Base-by-base conservation (phyloP, 2,888 invertebrate genomes). In the Caenorhabditis imperialis region DNA sequence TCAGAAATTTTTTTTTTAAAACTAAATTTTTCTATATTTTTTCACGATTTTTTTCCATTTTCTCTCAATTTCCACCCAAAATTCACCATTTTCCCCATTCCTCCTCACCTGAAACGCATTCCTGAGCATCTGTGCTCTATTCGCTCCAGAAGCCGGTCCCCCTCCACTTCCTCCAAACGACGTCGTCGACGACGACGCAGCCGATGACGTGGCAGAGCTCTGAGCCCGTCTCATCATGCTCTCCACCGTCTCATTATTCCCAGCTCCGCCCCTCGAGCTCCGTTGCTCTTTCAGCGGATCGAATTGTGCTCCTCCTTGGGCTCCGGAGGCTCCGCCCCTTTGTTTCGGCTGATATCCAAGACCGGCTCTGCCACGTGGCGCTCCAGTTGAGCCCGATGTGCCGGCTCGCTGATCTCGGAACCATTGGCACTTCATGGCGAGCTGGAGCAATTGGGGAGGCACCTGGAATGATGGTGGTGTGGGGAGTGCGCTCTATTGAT, bases 211-310 rank as follows among this genome's bases (percentile, higher is more conserved):
- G 18, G 67, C 65, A 25, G 42, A 51, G 23, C 65, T 73, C 22
- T 65, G 58, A 2, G 73, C 73, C 35, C 42, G 38, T 48, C 63
- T 20, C 6, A 73, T 47, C 73, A 73, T 73, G 50, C 60, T 63
- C 37, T 73, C 73, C 0, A 73, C 60, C 16, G 60, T 73, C 33
- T 73, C 65, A 65, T 73, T 73, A 0, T n/a, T 35, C 5, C 38
- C 33, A 33, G 51, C 58, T n/a, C 40, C 38, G 27, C 54, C 37
- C 16, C 38, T 40, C n/a, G 27, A 22, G 22, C 57, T 62, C 47
- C 25, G 42, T 33, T 76, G 76, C 22, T 81, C 80, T 63, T 75
- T 81, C 60, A 81, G 40, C n/a, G 80, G 80, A 63, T 81, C 80
- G 45, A 54, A 57, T 23, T 67, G 42, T 12, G 50, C 37, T 12